A percentile compares a stretch with the other conserved stretches of the same genome.
Conservation (phyloP, 2,113 vertebrate genomes). For the Opisthocomus hoazin region DNA sequence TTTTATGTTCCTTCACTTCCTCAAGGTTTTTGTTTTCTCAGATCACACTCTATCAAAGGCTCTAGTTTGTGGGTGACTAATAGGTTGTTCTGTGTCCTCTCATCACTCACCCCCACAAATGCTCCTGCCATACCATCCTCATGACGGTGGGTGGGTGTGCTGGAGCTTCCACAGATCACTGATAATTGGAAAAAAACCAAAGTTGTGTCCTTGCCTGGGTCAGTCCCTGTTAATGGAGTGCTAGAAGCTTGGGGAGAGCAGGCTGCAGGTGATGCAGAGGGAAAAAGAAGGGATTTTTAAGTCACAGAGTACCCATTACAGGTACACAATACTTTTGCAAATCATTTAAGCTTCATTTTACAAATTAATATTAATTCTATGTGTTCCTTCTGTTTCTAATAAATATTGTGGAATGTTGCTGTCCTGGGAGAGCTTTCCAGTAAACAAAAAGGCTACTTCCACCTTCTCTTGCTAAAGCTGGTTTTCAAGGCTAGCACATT, state of each 20-base stretch:
- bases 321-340: background rate
- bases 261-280: background rate
- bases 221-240: background rate
- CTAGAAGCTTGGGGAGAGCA: background rate
- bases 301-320: background rate
- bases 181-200: background rate
- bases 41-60: background rate
- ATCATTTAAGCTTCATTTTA: background rate
- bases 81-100: slow-evolving; percentile 1
- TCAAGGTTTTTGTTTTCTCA: background rate
- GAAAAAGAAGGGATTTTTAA: background rate
- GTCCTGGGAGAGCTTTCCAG: background rate
- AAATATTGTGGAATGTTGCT: background rate
- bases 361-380: background rate
- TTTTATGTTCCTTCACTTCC: background rate
- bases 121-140: background rate
- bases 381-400: background rate
- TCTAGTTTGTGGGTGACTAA: slow-evolving; percentile 3
- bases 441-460: slow-evolving; percentile 5
- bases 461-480: background rate
- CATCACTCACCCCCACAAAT: background rate
- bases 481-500: background rate
- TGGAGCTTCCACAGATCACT: background rate
- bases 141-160: background rate
- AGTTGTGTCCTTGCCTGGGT: background rate